Evolutionary conservation across 2,113 vertebrate genomes (phyloP).

Genomic region (Elanus axillaris): DNA sequence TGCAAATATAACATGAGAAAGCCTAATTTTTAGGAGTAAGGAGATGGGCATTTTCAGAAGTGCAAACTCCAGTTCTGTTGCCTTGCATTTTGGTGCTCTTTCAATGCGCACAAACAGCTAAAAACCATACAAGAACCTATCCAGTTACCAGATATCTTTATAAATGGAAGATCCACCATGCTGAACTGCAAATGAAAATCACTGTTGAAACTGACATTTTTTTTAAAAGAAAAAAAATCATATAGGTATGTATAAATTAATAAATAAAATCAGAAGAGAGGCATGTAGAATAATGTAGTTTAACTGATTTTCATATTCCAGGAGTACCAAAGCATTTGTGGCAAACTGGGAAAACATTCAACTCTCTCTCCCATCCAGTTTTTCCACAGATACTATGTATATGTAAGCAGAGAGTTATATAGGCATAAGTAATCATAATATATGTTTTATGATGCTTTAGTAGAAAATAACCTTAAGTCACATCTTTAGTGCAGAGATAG

Average conservation of each 20-base stretch:
- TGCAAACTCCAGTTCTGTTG: neutral
- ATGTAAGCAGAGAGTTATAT: neutral
- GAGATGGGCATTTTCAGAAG: neutral
- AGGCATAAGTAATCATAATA: neutral
- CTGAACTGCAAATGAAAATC: neutral
- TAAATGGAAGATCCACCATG: neutral
- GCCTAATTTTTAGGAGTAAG: neutral
- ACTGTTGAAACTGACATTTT: neutral
- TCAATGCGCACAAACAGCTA: neutral
- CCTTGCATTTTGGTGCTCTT: neutral
- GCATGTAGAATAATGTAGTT: neutral
- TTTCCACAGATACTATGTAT: neutral
- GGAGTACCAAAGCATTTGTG: neutral
- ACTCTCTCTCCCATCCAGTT: neutral
- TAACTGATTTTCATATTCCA: neutral
- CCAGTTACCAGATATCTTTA: neutral
- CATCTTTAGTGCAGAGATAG: neutral
- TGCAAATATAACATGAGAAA: neutral
- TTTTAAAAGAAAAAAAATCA: neutral
- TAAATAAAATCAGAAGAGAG: neutral
- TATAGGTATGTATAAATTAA: neutral
- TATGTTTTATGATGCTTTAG: neutral
- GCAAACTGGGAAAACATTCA: neutral
- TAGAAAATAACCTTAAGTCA: neutral
- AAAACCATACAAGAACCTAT: neutral